phyloP scores from a whole-genome alignment of 2,113 vertebrate species.

The Malaclemys terrapin region DNA sequence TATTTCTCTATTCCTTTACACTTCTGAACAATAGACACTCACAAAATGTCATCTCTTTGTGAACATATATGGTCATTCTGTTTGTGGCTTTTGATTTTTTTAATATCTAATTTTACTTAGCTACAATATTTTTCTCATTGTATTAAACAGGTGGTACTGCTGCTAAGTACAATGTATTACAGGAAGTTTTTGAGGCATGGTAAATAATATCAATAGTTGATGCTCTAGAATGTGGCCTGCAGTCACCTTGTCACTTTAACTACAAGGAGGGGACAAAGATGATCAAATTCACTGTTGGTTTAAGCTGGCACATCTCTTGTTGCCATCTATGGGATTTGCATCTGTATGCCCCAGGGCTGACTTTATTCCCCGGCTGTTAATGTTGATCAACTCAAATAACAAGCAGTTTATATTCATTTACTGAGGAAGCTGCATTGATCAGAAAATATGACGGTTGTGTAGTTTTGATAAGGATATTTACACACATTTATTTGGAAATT shows the following conservation, averaged over 20 bases:
- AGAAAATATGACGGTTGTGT: background rate
- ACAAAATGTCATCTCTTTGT: background rate
- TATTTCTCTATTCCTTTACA: background rate
- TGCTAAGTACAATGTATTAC: background rate
- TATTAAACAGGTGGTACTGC: background rate
- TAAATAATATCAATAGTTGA: background rate
- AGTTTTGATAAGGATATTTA: background rate
- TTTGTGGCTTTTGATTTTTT: background rate
- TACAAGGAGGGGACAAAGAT: background rate
- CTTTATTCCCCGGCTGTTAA: background rate
- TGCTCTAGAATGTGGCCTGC: background rate
- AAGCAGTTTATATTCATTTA: background rate
- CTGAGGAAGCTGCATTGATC: background rate
- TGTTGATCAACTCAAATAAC: background rate
- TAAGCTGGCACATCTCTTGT: background rate
- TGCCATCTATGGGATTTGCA: background rate
- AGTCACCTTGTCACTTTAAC: background rate
- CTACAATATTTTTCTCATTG: background rate
- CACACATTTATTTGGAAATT: too few relatives aligned
- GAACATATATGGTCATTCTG: background rate
- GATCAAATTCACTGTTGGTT: background rate
- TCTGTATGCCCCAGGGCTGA: accelerated
- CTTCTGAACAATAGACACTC: background rate
- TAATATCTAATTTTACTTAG: background rate
- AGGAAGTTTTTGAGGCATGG: background rate